Percentiles rank a stretch among this genome's conserved stretches.
Evolutionary conservation across 1,140 invertebrate genomes (phyloP).

Genomic region (Cherax quadricarinatus): DNA sequence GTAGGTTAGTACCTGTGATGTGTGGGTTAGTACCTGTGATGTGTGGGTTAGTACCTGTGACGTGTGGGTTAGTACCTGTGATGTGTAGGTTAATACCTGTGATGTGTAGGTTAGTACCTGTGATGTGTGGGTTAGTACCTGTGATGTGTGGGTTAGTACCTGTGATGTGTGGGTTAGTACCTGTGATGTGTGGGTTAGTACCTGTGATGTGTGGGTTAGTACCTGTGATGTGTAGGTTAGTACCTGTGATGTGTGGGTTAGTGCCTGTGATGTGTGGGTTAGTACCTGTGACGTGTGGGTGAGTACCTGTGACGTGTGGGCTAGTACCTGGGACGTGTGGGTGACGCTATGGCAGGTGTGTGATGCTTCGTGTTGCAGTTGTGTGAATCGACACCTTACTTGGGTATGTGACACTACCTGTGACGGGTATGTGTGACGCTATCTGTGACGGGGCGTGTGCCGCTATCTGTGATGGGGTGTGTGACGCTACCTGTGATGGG

Average conservation of each 20-base stretch:
- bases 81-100: too few relatives aligned
- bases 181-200: not conserved
- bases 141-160: too few relatives aligned
- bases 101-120: too few relatives aligned
- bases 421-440: conserved; percentile 21
- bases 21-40: too few relatives aligned
- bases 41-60: too few relatives aligned
- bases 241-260: conserved; percentile 10
- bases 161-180: not conserved
- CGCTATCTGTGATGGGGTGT: conserved; percentile 64
- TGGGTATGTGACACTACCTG: conserved; percentile 3
- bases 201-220: conserved; percentile 3
- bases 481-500: conserved; percentile 11
- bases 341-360: not conserved
- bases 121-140: too few relatives aligned
- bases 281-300: not conserved
- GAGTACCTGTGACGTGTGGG: not conserved
- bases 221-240: not conserved
- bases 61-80: too few relatives aligned
- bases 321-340: not conserved
- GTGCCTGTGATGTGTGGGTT: not conserved
- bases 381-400: not conserved
- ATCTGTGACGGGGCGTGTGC: conserved; percentile 33
- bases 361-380: not conserved
- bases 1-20: too few relatives aligned